phyloP scores from a whole-genome alignment of 2,113 vertebrate genomes.

The Donacobius atricapilla region DNA sequence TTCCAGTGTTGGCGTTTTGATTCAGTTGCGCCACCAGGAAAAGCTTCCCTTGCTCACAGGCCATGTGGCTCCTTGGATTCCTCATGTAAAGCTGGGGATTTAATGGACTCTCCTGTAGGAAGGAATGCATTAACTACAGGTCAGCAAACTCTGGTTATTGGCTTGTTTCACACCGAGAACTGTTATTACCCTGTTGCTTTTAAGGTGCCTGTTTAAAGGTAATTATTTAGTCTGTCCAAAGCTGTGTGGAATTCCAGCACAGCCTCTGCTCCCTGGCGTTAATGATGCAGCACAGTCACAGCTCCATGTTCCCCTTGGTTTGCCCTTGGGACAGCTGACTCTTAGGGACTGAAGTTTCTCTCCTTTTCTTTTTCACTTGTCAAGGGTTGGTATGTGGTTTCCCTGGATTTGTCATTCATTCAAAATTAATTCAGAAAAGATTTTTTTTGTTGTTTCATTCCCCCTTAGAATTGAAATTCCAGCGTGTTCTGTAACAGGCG shows the following conservation, averaged over 20 bases:
- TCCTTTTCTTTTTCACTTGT: neutral
- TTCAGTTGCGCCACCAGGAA: neutral
- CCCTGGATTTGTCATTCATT: neutral
- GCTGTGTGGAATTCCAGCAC: neutral
- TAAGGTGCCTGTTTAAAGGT: conserved; percentile 15
- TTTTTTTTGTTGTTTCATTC: neutral
- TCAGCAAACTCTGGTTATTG: conserved; percentile 34
- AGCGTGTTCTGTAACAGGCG: neutral
- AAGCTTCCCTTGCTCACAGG: neutral
- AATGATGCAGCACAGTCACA: neutral
- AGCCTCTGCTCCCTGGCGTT: neutral
- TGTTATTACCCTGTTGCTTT: conserved; percentile 43
- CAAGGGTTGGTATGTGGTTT: neutral
- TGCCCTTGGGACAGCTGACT: conserved; percentile 4
- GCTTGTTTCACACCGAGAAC: neutral
- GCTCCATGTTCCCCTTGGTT: neutral
- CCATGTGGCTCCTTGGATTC: neutral
- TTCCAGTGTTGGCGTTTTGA: neutral
- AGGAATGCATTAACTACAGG: conserved; percentile 54
- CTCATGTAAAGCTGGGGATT: neutral
- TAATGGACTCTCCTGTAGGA: neutral
- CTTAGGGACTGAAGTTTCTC: neutral
- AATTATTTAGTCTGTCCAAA: neutral
- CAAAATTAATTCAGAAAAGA: neutral
- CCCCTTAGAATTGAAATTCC: conserved; percentile 41